Percentiles rank a stretch among this genome's conserved stretches.
Evolutionary conservation across 2,797 vertebrate species (phyloP).

Genomic region (Rachycentron canadum): DNA sequence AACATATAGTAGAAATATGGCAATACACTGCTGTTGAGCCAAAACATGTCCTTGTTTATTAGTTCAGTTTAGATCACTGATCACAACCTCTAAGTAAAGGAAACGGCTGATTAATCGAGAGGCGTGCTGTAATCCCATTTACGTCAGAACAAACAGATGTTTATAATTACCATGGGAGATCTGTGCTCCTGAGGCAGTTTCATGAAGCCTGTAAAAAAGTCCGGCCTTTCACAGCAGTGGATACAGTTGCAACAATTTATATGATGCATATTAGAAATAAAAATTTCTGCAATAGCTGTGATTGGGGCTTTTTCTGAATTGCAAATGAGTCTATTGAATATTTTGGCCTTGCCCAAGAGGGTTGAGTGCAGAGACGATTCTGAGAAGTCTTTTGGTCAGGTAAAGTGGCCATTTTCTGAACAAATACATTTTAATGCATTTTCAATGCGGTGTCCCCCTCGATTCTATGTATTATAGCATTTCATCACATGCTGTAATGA

Average conservation of each 20-base stretch:
- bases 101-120: conserved; percentile 52
- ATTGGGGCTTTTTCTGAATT: conserved; percentile 28
- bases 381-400: not conserved
- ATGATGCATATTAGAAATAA: conserved; percentile 9
- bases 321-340: conserved; percentile 21
- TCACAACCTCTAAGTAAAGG: conserved; percentile 33
- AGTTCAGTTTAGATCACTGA: conserved; percentile 7
- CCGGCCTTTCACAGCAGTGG: conserved; percentile 19
- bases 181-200: conserved; percentile 43
- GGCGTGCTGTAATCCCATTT: conserved; percentile 38
- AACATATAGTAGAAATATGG: not conserved
- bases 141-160: conserved; percentile 53
- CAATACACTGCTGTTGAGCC: conserved; percentile 1
- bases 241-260: conserved; percentile 23
- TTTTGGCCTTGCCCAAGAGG: conserved; percentile 1
- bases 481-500: not conserved
- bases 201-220: conserved; percentile 37
- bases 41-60: not conserved
- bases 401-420: not conserved
- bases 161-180: conserved; percentile 49
- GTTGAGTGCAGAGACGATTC: not conserved
- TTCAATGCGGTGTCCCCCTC: not conserved
- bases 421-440: not conserved
- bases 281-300: conserved; percentile 6
- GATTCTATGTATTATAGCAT: not conserved